Base-by-base conservation (phyloP, 2,888 invertebrate genomes). In the Tryphoninae sp. region DNA sequence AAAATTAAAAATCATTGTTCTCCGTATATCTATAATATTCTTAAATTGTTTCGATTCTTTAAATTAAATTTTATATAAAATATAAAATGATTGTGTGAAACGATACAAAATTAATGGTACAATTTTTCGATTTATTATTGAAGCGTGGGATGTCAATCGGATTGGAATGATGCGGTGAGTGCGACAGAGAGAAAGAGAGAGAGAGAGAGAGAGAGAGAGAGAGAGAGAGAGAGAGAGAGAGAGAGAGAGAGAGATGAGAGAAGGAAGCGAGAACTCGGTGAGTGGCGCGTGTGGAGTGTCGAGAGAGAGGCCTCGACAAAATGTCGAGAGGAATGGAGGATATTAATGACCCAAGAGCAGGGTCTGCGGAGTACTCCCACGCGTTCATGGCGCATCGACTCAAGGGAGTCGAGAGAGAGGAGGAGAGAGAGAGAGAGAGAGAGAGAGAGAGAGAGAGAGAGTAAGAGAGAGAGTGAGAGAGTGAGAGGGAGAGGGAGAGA, bases 311-410 rank as follows among this genome's bases (percentile, higher is more conserved):
- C 61, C 76, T 76, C 67, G 76, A 76, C 76, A 68, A 76, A 76
- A 76, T 76, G 76, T 76, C 68, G 76, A 76, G 76, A 19, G 45
- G 40, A 68, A 49, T 55, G 40, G 61, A 61, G 76, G 76, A 76
- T 76, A 76, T 76, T 76, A 76, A 76, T 76, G 76, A 76, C 68
- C 55, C 55, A 19, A 19, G 55, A 8, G 16, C 76, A 49, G 33
- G 76, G 61, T 61, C 51, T 68, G 76, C n/a, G 68, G 75, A 67
- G 19, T 16, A 53, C 53, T 16, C 26, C 67, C 73, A 26, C 65
- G 6, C 51, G 7, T 33, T 33, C 51, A 59, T 59, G 59, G 19
- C 55, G 33, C 76, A 68, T 16, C 68, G 68, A 61, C 68, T 68
- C 76, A 67, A 45, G 65, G 59, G 75, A 65, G 75, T 58, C 68